Conservation (phyloP, 2,888 invertebrate genomes). For the Eremobia ochroleuca region DNA sequence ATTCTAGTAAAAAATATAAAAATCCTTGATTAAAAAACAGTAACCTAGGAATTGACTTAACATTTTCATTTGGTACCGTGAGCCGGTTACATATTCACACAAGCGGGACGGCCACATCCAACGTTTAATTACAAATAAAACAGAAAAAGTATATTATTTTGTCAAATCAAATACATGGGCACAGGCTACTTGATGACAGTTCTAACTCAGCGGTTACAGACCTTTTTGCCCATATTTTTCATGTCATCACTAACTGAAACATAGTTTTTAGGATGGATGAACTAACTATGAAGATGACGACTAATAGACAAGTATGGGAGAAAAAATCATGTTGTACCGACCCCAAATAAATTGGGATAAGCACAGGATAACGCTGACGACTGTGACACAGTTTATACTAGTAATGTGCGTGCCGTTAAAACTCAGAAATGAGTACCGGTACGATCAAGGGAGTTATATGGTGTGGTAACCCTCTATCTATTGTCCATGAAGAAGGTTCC, state of each 20-base stretch:
- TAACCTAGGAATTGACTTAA: background rate
- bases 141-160: conserved; percentile 5
- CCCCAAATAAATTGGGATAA: background rate
- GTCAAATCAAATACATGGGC: conserved; percentile 7
- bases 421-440: too few species aligned
- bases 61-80: background rate
- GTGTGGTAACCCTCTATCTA: too few species aligned
- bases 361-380: too few species aligned
- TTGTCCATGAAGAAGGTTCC: too few species aligned
- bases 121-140: background rate
- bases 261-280: background rate
- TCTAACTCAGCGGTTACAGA: background rate
- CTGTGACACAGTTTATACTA: too few species aligned
- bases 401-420: too few species aligned
- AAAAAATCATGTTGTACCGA: background rate
- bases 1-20: too few species aligned
- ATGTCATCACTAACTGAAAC: background rate
- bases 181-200: background rate
- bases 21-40: background rate
- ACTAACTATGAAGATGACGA: background rate
- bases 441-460: too few species aligned
- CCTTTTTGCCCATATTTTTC: background rate
- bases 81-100: background rate
- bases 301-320: background rate
- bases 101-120: background rate